These are phyloP conservation scores for crab-eating macaque (Macaca fascicularis) DNA, from an alignment of 2,113 vertebrate genomes.

Conservation along the genomic window DNA sequence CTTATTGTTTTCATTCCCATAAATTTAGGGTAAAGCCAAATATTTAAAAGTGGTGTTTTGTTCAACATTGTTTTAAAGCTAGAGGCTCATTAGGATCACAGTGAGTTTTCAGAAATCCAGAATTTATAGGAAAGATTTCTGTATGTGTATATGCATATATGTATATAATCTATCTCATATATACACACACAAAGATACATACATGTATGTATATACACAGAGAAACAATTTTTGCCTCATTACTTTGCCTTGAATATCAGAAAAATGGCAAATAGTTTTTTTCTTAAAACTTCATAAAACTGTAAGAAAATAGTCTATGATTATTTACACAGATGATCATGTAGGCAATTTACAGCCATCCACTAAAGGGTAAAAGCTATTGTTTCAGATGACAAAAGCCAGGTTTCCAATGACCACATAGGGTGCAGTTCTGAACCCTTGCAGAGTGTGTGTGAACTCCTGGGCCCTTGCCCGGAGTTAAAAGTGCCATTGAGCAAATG, in stretches of 20 bases:
- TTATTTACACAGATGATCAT: constrained; percentile 45
- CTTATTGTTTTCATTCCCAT: neutral
- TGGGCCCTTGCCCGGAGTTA: neutral
- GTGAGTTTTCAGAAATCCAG: neutral
- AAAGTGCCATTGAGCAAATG: neutral
- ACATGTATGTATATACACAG: neutral
- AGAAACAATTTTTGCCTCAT: neutral
- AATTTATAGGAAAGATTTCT: neutral
- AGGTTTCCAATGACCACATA: neutral
- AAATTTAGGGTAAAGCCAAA: neutral
- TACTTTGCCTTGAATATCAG: constrained; percentile 1
- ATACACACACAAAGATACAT: neutral
- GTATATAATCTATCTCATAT: neutral
- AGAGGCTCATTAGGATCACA: neutral
- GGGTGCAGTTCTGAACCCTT: neutral
- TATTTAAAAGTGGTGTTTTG: neutral
- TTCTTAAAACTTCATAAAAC: neutral
- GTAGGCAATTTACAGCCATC: neutral
- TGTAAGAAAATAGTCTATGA: constrained; percentile 4
- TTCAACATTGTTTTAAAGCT: neutral
- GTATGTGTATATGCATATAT: neutral
- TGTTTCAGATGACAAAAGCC: neutral
- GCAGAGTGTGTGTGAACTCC: neutral
- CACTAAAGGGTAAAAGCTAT: neutral
- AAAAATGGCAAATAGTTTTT: neutral